Percentiles rank a stretch among this genome's conserved stretches.
Evolutionary conservation across 2,888 invertebrate species (phyloP).

Genomic region (Ochropacha duplaris): DNA sequence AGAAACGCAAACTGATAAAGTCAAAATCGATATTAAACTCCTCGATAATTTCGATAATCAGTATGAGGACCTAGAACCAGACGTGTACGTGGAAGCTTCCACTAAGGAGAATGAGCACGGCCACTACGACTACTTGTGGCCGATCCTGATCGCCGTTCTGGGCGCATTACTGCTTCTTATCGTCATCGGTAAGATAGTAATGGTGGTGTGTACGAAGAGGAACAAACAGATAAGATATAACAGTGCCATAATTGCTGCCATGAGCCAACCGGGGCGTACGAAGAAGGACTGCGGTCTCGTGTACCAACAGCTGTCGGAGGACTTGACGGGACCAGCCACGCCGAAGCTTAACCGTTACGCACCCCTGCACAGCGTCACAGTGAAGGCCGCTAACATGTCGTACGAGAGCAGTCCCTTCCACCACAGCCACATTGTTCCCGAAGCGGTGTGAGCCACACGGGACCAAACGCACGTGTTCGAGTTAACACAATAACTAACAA

Average conservation of each 20-base stretch:
- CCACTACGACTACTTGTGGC: constrained; percentile 81
- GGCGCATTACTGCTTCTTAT: constrained; percentile 82
- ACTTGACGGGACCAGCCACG: constrained; percentile 86
- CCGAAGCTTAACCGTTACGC: constrained; percentile 87
- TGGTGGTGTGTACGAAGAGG: constrained; percentile 61
- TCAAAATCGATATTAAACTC: constrained; percentile 63
- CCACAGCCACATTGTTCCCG: constrained; percentile 84
- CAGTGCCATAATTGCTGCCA: constrained; percentile 79
- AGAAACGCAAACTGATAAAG: constrained; percentile 31
- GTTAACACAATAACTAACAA: constrained; percentile 64
- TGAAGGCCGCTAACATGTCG: constrained; percentile 76
- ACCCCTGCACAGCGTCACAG: constrained; percentile 78
- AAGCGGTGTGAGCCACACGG: constrained; percentile 77
- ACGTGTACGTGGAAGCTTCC: constrained; percentile 56
- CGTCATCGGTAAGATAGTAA: constrained; percentile 78
- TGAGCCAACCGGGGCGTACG: constrained; percentile 79
- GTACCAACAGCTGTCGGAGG: constrained; percentile 90
- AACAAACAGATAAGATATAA: constrained; percentile 72
- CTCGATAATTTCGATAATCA: constrained; percentile 54
- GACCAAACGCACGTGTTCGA: constrained; percentile 49
- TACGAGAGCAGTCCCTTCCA: constrained; percentile 85
- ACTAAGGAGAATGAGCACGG: constrained; percentile 67
- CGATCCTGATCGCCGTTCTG: constrained; percentile 82
- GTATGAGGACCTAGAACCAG: constrained; percentile 55
- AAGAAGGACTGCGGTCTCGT: constrained; percentile 89